phyloP scores from a whole-genome alignment of 2,888 invertebrate species.

The Amaurobius ferox region DNA sequence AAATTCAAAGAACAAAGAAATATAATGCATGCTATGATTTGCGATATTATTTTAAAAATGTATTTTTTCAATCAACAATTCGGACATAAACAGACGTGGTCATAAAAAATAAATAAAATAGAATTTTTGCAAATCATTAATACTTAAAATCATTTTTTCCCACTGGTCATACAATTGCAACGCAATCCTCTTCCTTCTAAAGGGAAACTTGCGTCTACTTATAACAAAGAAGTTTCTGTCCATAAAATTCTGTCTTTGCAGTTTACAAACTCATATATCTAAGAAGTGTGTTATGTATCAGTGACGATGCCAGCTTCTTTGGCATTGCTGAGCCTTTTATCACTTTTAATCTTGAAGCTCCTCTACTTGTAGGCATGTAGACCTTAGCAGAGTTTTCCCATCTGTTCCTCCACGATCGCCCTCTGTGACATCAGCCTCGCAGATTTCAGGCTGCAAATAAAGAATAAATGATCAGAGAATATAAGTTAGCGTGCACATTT shows the following conservation, averaged over 20 bases:
- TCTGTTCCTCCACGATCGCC: slow-evolving; percentile 53
- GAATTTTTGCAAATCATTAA: too few species aligned
- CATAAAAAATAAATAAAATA: too few species aligned
- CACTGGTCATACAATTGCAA: background rate
- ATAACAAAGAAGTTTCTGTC: background rate
- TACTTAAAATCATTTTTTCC: too few species aligned
- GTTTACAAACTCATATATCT: background rate
- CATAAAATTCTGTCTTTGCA: background rate
- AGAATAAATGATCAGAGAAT: background rate
- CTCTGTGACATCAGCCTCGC: slow-evolving; percentile 71
- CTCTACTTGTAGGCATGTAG: slow-evolving; percentile 73
- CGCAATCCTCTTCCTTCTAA: background rate
- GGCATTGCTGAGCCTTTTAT: background rate
- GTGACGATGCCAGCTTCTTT: background rate
- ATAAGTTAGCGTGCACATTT: too few species aligned
- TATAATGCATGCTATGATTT: too few species aligned
- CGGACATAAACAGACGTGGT: too few species aligned
- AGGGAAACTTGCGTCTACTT: background rate
- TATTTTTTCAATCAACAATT: too few species aligned
- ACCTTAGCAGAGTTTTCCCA: slow-evolving; percentile 59
- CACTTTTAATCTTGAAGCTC: slow-evolving; percentile 19
- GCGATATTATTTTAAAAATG: too few species aligned
- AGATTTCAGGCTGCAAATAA: slow-evolving; percentile 70
- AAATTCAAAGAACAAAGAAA: too few species aligned
- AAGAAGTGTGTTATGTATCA: slow-evolving; percentile 3